phyloP scores from a whole-genome alignment of 2,888 invertebrate genomes.

The Plebejus melissa region DNA sequence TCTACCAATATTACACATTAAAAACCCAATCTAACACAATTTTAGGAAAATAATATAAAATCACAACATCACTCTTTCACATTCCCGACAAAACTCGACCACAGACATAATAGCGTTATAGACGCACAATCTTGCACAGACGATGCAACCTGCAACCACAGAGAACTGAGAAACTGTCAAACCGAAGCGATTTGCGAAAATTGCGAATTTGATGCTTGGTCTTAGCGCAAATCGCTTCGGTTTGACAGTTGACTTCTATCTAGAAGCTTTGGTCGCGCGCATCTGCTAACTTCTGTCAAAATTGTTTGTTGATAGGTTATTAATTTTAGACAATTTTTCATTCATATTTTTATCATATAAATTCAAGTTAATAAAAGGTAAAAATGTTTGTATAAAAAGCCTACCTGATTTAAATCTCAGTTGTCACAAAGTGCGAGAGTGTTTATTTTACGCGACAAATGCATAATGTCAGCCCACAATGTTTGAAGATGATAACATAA shows the following conservation, averaged over 20 bases:
- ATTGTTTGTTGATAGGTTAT: slow-evolving; percentile 71
- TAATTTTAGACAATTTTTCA: slow-evolving; percentile 36
- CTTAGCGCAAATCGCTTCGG: too few species aligned
- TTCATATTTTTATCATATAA: slow-evolving; percentile 31
- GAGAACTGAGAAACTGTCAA: too few species aligned
- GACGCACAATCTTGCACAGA: too few species aligned
- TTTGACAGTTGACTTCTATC: not conserved
- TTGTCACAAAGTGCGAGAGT: slow-evolving; percentile 73
- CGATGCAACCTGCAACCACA: too few species aligned
- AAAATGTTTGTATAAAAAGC: slow-evolving; percentile 41
- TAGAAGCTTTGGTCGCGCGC: slow-evolving; percentile 56
- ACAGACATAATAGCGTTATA: too few species aligned
- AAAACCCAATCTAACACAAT: too few species aligned
- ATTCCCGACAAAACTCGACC: too few species aligned
- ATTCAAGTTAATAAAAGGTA: slow-evolving; percentile 29
- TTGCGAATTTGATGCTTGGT: too few species aligned
- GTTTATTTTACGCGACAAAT: slow-evolving; percentile 55
- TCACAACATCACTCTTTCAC: too few species aligned
- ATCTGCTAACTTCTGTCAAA: slow-evolving; percentile 61
- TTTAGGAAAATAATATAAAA: too few species aligned
- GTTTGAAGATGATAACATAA: slow-evolving; percentile 75
- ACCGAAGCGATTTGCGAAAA: too few species aligned
- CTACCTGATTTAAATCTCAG: slow-evolving; percentile 56
- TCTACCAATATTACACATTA: too few species aligned
- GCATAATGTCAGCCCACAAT: slow-evolving; percentile 74